phyloP scores from a whole-genome alignment of 2,113 vertebrate genomes.

The Rousettus leschenaultii region DNA sequence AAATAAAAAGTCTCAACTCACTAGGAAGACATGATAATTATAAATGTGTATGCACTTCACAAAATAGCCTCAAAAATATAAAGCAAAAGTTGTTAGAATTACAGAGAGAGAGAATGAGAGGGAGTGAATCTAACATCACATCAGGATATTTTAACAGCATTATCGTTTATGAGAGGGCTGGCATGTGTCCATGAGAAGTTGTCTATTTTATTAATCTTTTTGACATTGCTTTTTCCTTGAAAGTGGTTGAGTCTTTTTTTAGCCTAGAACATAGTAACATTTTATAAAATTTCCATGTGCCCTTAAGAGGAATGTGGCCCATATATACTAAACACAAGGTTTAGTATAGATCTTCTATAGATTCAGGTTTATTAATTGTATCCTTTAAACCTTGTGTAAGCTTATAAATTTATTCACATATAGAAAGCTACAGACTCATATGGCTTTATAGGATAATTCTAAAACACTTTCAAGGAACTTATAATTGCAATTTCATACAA shows the following conservation, averaged over 20 bases:
- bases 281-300: neutral
- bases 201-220: neutral
- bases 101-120: neutral
- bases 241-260: neutral
- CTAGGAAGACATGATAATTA: neutral
- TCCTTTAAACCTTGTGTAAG: neutral
- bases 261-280: neutral
- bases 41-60: neutral
- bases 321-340: neutral
- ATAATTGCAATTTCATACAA: neutral
- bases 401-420: neutral
- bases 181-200: neutral
- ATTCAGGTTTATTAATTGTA: neutral
- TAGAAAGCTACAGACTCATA: neutral
- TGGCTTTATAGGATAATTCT: neutral
- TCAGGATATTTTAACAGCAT: neutral
- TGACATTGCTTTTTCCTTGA: neutral
- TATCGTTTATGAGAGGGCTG: neutral
- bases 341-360: neutral
- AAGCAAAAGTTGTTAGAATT: neutral
- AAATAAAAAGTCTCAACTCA: neutral
- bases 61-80: neutral
- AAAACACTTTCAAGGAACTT: neutral
- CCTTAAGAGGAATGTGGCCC: neutral
- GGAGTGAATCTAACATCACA: neutral